Evolutionary conservation across 2,888 invertebrate genomes (phyloP).

Genomic region (Bugulina stolonifera): DNA sequence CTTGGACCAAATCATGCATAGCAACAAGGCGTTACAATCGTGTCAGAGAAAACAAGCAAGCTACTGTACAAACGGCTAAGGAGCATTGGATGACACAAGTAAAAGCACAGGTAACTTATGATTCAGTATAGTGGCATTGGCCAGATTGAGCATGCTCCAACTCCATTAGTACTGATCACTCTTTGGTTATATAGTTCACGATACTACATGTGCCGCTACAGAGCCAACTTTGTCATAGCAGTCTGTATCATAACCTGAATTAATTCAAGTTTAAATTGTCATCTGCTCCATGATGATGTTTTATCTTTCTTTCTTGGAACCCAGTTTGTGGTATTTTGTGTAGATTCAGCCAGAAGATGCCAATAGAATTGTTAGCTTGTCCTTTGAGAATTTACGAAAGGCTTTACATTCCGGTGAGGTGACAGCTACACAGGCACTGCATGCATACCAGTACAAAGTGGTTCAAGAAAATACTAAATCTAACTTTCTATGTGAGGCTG

Average conservation of each 20-base stretch:
- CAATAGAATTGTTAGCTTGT: constrained; percentile 12
- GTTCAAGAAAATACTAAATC: constrained; percentile 27
- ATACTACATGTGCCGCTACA: too few relatives aligned
- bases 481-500: constrained; percentile 29
- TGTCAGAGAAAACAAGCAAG: neutral
- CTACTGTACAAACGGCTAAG: neutral
- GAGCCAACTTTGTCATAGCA: too few relatives aligned
- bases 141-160: too few relatives aligned
- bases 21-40: neutral
- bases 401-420: constrained; percentile 23
- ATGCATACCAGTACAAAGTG: constrained; percentile 27
- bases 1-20: neutral
- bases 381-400: constrained; percentile 18
- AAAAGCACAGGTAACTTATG: neutral
- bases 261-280: too few relatives aligned
- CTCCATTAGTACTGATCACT: too few relatives aligned
- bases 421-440: constrained; percentile 25
- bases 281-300: too few relatives aligned
- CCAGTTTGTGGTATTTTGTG: too few relatives aligned
- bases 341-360: constrained; percentile 27
- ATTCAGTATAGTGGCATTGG: too few relatives aligned
- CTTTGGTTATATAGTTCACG: too few relatives aligned
- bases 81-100: neutral
- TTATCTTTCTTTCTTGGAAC: too few relatives aligned
- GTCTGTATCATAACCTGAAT: too few relatives aligned